Conservation (phyloP, 2,113 vertebrate species). For the Haplotaxodon microlepis region DNA sequence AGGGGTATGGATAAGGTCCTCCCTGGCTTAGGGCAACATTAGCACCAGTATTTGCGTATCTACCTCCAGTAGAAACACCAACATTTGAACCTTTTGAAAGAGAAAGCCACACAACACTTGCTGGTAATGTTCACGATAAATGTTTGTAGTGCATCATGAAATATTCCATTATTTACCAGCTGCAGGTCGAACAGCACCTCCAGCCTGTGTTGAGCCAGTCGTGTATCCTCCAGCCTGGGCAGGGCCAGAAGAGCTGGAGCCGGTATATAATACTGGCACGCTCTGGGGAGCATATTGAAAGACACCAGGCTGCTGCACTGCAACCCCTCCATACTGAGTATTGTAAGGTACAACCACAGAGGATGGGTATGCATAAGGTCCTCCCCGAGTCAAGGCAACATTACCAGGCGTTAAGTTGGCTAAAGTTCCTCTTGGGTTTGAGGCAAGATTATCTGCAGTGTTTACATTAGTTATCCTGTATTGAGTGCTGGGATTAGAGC, state of each 20-base stretch:
- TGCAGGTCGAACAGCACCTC: neutral
- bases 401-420: neutral
- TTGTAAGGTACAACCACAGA: neutral
- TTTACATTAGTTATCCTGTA: neutral
- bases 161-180: neutral
- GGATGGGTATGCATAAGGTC: neutral
- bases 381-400: neutral
- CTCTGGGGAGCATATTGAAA: neutral
- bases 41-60: fast-evolving
- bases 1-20: neutral
- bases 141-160: neutral
- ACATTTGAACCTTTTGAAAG: neutral
- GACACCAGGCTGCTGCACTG: neutral
- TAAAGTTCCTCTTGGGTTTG: neutral
- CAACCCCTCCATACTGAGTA: neutral
- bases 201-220: fast-evolving
- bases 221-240: neutral
- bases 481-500: neutral
- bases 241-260: neutral
- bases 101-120: neutral
- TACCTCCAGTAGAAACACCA: neutral
- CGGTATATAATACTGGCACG: fast-evolving
- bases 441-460: neutral
- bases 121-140: neutral
- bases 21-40: neutral